phyloP scores from a whole-genome alignment of 1,140 invertebrate species.

The Diachasma alloeum region DNA sequence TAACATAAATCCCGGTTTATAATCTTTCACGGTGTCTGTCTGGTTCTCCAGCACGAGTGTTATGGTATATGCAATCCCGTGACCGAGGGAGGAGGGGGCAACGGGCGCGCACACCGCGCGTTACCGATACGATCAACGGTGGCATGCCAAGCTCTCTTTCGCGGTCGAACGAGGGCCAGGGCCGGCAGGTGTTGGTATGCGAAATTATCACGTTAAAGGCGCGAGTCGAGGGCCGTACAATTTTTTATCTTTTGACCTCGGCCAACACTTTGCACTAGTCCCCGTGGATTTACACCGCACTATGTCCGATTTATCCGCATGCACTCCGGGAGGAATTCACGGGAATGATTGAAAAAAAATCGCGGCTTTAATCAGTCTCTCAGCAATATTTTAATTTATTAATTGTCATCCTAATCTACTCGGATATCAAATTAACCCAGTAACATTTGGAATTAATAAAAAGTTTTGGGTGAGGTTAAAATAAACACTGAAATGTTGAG shows the following conservation, averaged over 20 bases:
- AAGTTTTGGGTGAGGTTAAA: neutral
- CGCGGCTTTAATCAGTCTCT: too few relatives aligned
- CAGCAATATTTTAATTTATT: too few relatives aligned
- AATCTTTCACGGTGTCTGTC: constrained; percentile 47
- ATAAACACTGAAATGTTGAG: too few relatives aligned
- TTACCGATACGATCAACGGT: constrained; percentile 56
- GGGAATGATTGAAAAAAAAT: too few relatives aligned
- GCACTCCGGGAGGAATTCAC: too few relatives aligned
- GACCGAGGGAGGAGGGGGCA: neutral
- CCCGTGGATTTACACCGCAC: neutral
- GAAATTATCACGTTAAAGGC: constrained; percentile 55
- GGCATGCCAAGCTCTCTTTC: constrained; percentile 40
- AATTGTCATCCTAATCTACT: too few relatives aligned
- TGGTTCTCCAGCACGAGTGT: constrained; percentile 3
- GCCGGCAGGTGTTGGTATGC: constrained; percentile 59
- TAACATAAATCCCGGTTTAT: constrained; percentile 62
- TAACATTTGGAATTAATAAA: neutral
- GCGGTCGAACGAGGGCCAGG: constrained; percentile 35
- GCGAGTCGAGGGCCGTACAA: constrained; percentile 40
- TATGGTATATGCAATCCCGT: neutral
- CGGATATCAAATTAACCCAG: neutral
- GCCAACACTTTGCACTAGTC: neutral
- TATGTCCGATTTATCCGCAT: neutral
- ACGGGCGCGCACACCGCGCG: neutral
- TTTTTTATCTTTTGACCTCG: constrained; percentile 48